These are phyloP conservation scores for Ctenoplectra terminalis DNA, from an alignment of 1,140 invertebrate species.

Conservation along the genomic window DNA sequence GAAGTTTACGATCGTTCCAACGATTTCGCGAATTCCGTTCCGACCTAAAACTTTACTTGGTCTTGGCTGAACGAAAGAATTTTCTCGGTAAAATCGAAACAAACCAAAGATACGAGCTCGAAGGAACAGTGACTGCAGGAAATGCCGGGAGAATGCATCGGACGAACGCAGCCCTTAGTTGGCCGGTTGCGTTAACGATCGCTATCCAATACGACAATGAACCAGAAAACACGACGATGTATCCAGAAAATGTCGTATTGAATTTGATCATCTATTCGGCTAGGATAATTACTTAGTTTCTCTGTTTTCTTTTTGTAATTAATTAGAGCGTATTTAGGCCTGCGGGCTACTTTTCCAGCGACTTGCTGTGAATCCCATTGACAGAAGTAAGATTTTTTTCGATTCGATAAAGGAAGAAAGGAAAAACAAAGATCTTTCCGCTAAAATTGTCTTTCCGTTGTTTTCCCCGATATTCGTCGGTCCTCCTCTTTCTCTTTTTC, in stretches of 20 bases:
- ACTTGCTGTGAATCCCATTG: conserved; percentile 72
- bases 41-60: no score
- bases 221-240: neutral
- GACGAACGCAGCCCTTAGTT: neutral
- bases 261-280: conserved; percentile 47
- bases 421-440: conserved; percentile 22
- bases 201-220: conserved; percentile 30
- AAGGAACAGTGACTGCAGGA: neutral
- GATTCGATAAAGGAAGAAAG: conserved; percentile 20
- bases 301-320: conserved; percentile 48
- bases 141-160: conserved; percentile 1
- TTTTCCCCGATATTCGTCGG: conserved; percentile 3
- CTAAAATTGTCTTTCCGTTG: conserved; percentile 23
- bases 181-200: conserved; percentile 30
- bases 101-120: neutral
- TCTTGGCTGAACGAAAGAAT: neutral
- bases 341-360: conserved; percentile 79
- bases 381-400: conserved; percentile 58
- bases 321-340: conserved; percentile 80
- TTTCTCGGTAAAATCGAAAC: neutral
- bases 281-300: conserved; percentile 53
- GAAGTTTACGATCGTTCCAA: neutral
- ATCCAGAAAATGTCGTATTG: conserved; percentile 22
- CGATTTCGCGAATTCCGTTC: neutral
- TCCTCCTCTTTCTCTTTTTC: neutral